Base-by-base conservation (phyloP, 2,113 vertebrate genomes). In the Sebastes fasciatus region DNA sequence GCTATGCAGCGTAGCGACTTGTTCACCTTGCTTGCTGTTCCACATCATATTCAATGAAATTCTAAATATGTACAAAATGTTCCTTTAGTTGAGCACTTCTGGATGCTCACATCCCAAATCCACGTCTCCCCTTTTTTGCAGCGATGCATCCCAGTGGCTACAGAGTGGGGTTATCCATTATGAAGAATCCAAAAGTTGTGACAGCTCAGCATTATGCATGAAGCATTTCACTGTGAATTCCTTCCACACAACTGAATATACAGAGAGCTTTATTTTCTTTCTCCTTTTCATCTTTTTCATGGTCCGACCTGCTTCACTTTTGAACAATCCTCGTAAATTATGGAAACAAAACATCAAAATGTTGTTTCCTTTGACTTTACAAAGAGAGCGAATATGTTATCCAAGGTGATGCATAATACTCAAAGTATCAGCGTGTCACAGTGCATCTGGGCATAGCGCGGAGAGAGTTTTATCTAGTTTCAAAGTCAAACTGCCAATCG, bases 401-500 rank as follows among this genome's bases (percentile, higher is more conserved):
- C 34, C 65, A 61, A 63, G 58, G 73, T 84, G 71, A 69, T 46
- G 74, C 55, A 67, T 64, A 80, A 86, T 45, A 72, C 54, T 67
- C 69, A 60, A 51, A 70, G 62, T 73, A 66, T 79, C 79, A n/a
- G 40, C 4, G 5, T 76, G 85, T 67, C 75, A 52, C 16, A 0
- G 76, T 11, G 54, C n/a, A 51, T 74, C 52, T 34, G 64, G 65
- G 51, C 67, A 11, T 16, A 51, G 74, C 14, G 2, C 1, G 2
- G 65, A 57, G 71, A 70, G 80, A 84, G 80, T 89, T 92, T 90
- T 74, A 88, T 86, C 51, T 79, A 42, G 70, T 90, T 90, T 93
- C 90, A 94, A 93, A 92, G 89, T 93, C 91, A 91, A 86, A 82
- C 63, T 65, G 86, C 49, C 90, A 74, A 91, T 93, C 85, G 75